Conservation (phyloP, 2,797 vertebrate species). For the Cottoperca gobio region DNA sequence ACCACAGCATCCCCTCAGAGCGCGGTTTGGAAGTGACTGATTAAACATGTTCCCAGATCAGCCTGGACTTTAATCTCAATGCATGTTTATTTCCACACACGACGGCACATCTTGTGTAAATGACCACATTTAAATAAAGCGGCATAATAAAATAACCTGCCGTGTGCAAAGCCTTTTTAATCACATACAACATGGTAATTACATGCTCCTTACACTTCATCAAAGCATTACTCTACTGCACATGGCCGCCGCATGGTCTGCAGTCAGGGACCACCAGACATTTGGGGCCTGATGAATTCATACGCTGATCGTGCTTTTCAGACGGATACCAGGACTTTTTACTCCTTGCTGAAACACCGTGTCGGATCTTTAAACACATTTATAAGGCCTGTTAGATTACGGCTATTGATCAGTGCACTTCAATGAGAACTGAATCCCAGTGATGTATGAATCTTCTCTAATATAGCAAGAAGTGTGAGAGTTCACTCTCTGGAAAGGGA, state of each 20-base stretch:
- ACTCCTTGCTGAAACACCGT: neutral
- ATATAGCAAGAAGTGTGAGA: neutral
- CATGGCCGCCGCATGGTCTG: neutral
- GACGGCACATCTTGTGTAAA: neutral
- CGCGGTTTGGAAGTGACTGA: neutral
- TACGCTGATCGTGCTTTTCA: neutral
- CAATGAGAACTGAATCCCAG: neutral
- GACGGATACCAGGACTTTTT: neutral
- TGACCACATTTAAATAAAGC: neutral
- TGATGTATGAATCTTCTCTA: neutral
- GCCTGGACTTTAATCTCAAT: no score
- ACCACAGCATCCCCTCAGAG: no score
- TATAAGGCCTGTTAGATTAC: neutral
- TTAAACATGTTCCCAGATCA: neutral
- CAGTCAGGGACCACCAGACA: no score
- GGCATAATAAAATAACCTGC: neutral
- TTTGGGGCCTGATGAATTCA: no score
- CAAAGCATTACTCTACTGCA: neutral
- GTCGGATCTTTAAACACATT: neutral
- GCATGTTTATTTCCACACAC: neutral
- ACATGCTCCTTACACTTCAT: constrained; percentile 1
- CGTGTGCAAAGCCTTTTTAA: neutral
- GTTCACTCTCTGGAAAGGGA: neutral
- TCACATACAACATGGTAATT: neutral
- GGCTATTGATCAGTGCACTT: neutral